A percentile compares a stretch with the other conserved stretches of the same genome.
These are phyloP conservation scores for honey bee (Apis mellifera) DNA, from an alignment of 1,140 invertebrate genomes.

Conservation along the genomic window DNA sequence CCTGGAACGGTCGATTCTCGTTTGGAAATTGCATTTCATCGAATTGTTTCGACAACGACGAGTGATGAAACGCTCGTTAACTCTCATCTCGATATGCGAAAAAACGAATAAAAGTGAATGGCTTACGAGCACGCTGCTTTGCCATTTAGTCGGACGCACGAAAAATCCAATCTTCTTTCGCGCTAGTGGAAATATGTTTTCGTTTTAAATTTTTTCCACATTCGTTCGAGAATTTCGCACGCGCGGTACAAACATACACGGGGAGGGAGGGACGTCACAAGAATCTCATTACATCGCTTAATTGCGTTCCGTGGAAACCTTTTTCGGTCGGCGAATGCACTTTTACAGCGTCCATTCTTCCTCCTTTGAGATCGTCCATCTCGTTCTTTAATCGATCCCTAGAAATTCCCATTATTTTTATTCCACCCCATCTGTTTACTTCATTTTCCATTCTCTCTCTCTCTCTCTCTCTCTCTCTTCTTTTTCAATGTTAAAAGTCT, in stretches of 20 bases:
- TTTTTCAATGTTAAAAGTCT: too few relatives aligned
- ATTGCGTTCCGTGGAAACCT: slow-evolving; percentile 55
- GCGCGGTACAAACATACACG: slow-evolving; percentile 13
- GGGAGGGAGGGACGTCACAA: slow-evolving; percentile 6
- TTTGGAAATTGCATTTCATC: neutral
- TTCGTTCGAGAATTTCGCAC: slow-evolving; percentile 58
- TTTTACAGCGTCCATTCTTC: neutral
- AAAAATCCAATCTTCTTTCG: slow-evolving; percentile 44
- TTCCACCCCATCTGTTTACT: too few relatives aligned
- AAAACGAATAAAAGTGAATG: too few relatives aligned
- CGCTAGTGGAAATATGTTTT: slow-evolving; percentile 57
- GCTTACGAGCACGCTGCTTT: neutral
- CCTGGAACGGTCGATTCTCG: neutral
- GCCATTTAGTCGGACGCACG: slow-evolving; percentile 61
- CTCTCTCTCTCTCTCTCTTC: too few relatives aligned
- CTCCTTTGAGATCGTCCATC: neutral
- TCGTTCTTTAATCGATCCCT: neutral
- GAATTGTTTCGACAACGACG: too few relatives aligned
- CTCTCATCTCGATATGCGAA: too few relatives aligned
- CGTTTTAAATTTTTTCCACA: slow-evolving; percentile 8
- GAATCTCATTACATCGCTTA: slow-evolving; percentile 63
- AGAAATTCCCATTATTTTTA: neutral
- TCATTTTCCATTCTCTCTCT: too few relatives aligned
- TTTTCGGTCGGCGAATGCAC: slow-evolving; percentile 23
- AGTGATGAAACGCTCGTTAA: too few relatives aligned